Base-by-base conservation (phyloP, 2,888 invertebrate genomes). In the Eudemis profundana region DNA sequence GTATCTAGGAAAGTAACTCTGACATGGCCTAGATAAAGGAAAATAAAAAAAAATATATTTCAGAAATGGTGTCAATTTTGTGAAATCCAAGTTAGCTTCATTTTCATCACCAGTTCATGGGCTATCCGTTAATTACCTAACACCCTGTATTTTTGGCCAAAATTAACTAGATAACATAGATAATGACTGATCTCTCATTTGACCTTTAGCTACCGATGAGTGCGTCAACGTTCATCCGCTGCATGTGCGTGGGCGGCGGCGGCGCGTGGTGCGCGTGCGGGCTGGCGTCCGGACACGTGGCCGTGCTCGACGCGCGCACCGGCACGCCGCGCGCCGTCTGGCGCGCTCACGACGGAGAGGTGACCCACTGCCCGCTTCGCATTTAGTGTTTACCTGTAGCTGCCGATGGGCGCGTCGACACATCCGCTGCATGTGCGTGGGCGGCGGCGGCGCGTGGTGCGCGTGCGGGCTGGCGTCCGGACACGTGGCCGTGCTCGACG, bases 291-390 rank as follows among this genome's bases (percentile, higher is more conserved):
- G 99, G 99, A 0, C 94, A 95, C 78, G 94, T 99, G 60, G 95
- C 96, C 7, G 82, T 97, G 69, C 85, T 99, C 29, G 98, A 99
- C 86, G 94, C 96, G 46, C 94, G 98, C 71, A 97, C 97, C 3
- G 98, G 98, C 0, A 93, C 95, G 59, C 93, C 98, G 23, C 85
- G 96, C 51, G 95, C 96, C 15, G 87, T 92, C 8, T 98, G 98
- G 97, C 95, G 96, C 73, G 98, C 97, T 8, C 98, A 98, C 85
- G 98, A 99, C 81, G 96, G 97, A 53, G 98, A 98, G 93, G 95
- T 98, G 17, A 44, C 7, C 3, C 23, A 23, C 23, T 23, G 23
- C n/a, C n/a, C n/a, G n/a, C n/a, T n/a, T n/a, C n/a, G n/a, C n/a
- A n/a, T n/a, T n/a, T n/a, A n/a, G n/a, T n/a, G n/a, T 23, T 5